Percentiles rank a stretch among this genome's conserved stretches.
Evolutionary conservation across 1,140 invertebrate genomes (phyloP).

Genomic region (Elysia chlorotica): DNA sequence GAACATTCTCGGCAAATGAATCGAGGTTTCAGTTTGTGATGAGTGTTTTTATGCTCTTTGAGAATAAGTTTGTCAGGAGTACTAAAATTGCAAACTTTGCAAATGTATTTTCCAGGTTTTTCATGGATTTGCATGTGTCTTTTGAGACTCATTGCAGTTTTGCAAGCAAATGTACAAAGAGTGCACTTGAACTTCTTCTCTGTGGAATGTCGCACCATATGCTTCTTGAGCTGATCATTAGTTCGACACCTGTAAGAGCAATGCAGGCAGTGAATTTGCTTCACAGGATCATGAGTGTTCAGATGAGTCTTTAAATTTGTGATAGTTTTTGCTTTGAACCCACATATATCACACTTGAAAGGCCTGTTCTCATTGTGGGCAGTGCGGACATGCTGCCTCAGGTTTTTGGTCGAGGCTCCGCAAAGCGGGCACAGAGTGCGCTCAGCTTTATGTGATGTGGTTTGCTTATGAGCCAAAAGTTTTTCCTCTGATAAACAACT

Average conservation of each 20-base stretch:
- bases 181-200: constrained; percentile 4
- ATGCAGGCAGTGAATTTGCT: background rate
- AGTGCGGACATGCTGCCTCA: background rate
- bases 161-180: constrained; percentile 12
- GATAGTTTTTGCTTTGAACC: constrained; percentile 11
- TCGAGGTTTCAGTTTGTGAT: constrained; percentile 3
- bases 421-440: constrained; percentile 3
- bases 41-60: background rate
- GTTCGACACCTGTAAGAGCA: constrained; percentile 11
- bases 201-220: constrained; percentile 8
- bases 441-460: constrained; percentile 1
- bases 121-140: constrained; percentile 17
- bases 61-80: constrained; percentile 7
- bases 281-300: constrained; percentile 13
- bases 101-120: constrained; percentile 9
- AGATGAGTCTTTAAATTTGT: constrained; percentile 14
- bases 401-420: constrained; percentile 9
- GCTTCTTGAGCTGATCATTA: constrained; percentile 12
- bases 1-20: constrained; percentile 1
- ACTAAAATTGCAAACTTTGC: constrained; percentile 1
- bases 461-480: background rate
- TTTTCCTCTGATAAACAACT: background rate
- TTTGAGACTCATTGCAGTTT: constrained; percentile 12
- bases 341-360: constrained; percentile 5
- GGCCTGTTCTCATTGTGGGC: constrained; percentile 16